Evolutionary conservation across 2,888 invertebrate species (phyloP), one percentile per base, ranked within the genome.

Genomic region (Stenotaenia linearis): DNA sequence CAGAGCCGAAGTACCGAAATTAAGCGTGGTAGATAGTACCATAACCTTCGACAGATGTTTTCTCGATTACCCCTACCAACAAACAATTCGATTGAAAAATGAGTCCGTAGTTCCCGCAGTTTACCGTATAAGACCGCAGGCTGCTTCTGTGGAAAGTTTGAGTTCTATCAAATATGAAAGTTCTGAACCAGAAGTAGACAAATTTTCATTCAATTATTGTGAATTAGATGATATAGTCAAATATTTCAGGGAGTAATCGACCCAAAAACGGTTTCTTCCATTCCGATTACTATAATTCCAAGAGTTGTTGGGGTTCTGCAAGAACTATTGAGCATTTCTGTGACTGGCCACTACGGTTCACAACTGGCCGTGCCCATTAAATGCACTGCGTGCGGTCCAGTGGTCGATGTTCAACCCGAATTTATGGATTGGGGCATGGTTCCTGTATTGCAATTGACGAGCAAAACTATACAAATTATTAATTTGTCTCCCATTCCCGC

Each of bases 401-500:
- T 92, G 12, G 88, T 92, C 2, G 90, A 90, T 6, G 88, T 90
- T 45, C 85, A 86, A 23, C 91, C 91, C 0, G 86, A 88, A 77
- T 86, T 88, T n/a, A 83, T 92, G 15, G 88, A 91, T 85, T 92
- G 91, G 88, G 91, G 90, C 0, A 88, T 89, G 81, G 88, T 91
- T 0, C 88, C 89, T 77, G 87, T 92, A 30, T 86, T 93, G 25
- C 86, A 86, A 15, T 87, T 86, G 80, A 86, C 86, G 37, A 86
- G 88, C 1, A 88, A 89, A 86, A 84, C 83, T 0, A 84, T 93
- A 0, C 87, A 86, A 0, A 84, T 93, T 0, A 88, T 88, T 79
- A 93, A 92, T 83, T 91, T 92, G 84, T 92, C 92, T 0, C 92
- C 92, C 0, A 91, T 93, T 56, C 84, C 88, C 75, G 91, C 92